A percentile compares a stretch with the other conserved stretches of the same genome.
Conservation (phyloP, 2,797 vertebrate species). For the Rhyacichthys aspro region DNA sequence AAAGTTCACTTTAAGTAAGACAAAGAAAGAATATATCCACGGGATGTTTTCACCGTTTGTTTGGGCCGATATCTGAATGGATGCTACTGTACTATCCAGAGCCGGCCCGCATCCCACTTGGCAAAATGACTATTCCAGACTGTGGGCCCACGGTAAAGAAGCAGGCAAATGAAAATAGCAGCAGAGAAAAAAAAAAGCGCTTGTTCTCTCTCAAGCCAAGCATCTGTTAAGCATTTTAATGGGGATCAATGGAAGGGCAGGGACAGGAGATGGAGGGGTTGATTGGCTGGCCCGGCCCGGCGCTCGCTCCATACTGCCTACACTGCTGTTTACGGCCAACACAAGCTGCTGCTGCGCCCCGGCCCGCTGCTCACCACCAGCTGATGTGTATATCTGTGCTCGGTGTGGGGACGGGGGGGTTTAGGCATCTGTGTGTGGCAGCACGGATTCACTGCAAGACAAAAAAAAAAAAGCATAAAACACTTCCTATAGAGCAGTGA, state of each 20-base stretch:
- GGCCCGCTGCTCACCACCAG: conserved; percentile 43
- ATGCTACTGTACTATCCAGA: conserved; percentile 64
- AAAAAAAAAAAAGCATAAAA: background rate
- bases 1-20: background rate
- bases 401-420: conserved; percentile 25
- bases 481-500: too few species aligned
- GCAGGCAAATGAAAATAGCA: conserved; percentile 69
- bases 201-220: conserved; percentile 68
- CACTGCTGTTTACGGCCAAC: conserved; percentile 80
- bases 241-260: conserved; percentile 80
- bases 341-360: conserved; percentile 72
- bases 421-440: conserved; percentile 12
- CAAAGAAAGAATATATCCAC: conserved; percentile 1
- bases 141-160: conserved; percentile 46
- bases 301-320: conserved; percentile 68
- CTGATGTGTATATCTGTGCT: conserved; percentile 48
- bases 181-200: conserved; percentile 42
- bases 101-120: conserved; percentile 68
- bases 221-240: conserved; percentile 83
- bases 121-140: conserved; percentile 71
- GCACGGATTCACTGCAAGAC: background rate
- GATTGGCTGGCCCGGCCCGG: conserved; percentile 75
- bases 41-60: conserved; percentile 29
- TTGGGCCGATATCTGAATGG: conserved; percentile 52
- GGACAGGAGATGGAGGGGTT: conserved; percentile 76